A percentile compares a stretch with the other conserved stretches of the same genome.
phyloP scores from a whole-genome alignment of 1,140 invertebrate species.

The Brachionus plicatilis region DNA sequence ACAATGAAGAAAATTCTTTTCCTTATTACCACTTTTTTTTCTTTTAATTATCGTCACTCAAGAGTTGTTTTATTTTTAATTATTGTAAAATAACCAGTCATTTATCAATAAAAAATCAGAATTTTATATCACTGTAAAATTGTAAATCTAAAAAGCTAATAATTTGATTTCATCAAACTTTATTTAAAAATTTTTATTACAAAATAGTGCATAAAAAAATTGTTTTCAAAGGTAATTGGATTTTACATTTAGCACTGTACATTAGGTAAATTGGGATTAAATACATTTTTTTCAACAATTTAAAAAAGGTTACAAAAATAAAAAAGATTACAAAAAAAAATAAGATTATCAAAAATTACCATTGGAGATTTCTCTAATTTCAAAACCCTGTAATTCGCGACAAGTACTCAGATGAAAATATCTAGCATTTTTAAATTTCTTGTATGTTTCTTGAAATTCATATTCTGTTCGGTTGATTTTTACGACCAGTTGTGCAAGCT shows the following conservation, averaged over 20 bases:
- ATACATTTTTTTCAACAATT: neutral
- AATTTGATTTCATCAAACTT: neutral
- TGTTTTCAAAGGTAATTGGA: neutral
- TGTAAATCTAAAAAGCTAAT: no score
- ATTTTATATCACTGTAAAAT: no score
- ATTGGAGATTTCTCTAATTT: neutral
- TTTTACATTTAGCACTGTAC: neutral
- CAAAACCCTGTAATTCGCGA: neutral
- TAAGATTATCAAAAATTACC: neutral
- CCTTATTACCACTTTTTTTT: no score
- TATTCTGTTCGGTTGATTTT: neutral
- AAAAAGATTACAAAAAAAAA: neutral
- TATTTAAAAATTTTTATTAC: neutral
- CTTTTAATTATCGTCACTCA: no score
- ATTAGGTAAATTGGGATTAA: neutral
- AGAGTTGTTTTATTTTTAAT: no score
- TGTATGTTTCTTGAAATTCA: neutral
- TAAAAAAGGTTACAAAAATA: neutral
- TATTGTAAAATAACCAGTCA: no score
- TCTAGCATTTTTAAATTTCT: neutral
- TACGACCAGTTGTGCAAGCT: slow-evolving; percentile 19
- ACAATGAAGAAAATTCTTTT: no score
- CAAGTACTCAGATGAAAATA: neutral
- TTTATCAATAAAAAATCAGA: no score
- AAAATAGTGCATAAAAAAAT: neutral